These are phyloP conservation scores for Himalopsyche tibetana DNA, from an alignment of 2,888 invertebrate genomes.

Conservation along the genomic window DNA sequence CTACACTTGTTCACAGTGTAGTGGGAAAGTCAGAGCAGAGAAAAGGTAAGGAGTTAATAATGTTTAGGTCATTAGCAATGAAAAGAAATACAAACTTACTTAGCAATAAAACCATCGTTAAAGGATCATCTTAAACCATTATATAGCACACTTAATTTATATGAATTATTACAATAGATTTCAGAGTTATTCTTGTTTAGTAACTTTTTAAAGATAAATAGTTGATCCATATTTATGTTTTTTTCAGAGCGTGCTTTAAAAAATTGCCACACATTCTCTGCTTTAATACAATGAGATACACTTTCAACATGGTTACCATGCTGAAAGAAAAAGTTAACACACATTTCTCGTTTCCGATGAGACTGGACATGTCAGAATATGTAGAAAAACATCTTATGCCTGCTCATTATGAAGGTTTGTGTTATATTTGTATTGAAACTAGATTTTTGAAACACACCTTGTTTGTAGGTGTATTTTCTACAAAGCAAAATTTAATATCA, in stretches of 20 bases:
- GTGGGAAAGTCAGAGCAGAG: slow-evolving; percentile 96
- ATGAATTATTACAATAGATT: too few species aligned
- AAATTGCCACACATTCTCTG: slow-evolving; percentile 94
- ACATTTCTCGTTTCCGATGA: slow-evolving; percentile 95
- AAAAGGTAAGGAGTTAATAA: slow-evolving; percentile 79
- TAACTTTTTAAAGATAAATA: too few species aligned
- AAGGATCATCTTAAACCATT: too few species aligned
- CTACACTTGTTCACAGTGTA: slow-evolving; percentile 97
- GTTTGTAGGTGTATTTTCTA: neutral
- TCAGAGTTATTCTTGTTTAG: too few species aligned
- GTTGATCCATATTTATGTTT: slow-evolving; percentile 55
- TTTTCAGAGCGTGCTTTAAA: slow-evolving; percentile 90
- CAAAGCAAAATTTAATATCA: neutral
- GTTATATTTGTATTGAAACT: slow-evolving; percentile 37
- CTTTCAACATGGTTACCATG: slow-evolving; percentile 98
- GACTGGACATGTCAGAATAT: slow-evolving; percentile 95
- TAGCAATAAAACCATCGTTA: too few species aligned
- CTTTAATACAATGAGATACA: slow-evolving; percentile 98
- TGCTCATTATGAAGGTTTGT: slow-evolving; percentile 86
- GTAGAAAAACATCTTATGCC: slow-evolving; percentile 96
- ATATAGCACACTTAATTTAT: too few species aligned
- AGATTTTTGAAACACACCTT: neutral
- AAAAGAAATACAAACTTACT: too few species aligned
- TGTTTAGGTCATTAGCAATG: too few species aligned
- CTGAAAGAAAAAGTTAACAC: slow-evolving; percentile 98